A percentile compares a stretch with the other conserved stretches of the same genome.
Evolutionary conservation across 1,140 invertebrate genomes (phyloP).

Genomic region (Pseudomyrmex pallidus): DNA sequence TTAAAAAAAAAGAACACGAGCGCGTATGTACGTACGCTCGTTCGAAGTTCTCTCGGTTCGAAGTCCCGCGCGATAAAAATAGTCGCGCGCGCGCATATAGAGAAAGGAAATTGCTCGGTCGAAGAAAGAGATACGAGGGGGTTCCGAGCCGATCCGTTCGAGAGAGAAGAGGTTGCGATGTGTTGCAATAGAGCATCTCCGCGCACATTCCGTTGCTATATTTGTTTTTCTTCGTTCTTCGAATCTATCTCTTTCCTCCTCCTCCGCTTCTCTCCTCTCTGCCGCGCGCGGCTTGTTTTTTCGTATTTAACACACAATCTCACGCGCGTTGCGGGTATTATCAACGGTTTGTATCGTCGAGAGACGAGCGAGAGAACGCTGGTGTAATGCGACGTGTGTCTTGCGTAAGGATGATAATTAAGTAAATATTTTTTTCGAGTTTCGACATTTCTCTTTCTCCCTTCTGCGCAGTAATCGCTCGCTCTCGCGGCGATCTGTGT

Average conservation of each 20-base stretch:
- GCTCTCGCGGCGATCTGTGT: too few species aligned
- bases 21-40: background rate
- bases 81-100: background rate
- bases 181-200: background rate
- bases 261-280: background rate
- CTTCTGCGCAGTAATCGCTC: background rate
- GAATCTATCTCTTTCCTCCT: background rate
- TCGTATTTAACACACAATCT: constrained; percentile 3
- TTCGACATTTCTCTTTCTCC: background rate
- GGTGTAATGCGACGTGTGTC: constrained; percentile 14
- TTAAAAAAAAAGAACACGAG: background rate
- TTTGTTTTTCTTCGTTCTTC: constrained; percentile 18
- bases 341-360: constrained; percentile 15
- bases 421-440: background rate
- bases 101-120: constrained; percentile 45
- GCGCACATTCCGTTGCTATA: background rate
- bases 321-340: background rate
- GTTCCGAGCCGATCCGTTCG: constrained; percentile 6
- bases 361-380: constrained; percentile 11
- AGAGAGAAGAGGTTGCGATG: background rate
- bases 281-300: background rate
- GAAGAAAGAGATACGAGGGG: background rate
- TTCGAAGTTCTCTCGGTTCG: background rate
- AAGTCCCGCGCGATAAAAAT: constrained; percentile 46
- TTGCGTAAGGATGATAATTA: constrained; percentile 52